These are phyloP conservation scores for Scolopax bukidnonensis DNA, from an alignment of 2,797 vertebrate genomes.

Conservation along the genomic window DNA sequence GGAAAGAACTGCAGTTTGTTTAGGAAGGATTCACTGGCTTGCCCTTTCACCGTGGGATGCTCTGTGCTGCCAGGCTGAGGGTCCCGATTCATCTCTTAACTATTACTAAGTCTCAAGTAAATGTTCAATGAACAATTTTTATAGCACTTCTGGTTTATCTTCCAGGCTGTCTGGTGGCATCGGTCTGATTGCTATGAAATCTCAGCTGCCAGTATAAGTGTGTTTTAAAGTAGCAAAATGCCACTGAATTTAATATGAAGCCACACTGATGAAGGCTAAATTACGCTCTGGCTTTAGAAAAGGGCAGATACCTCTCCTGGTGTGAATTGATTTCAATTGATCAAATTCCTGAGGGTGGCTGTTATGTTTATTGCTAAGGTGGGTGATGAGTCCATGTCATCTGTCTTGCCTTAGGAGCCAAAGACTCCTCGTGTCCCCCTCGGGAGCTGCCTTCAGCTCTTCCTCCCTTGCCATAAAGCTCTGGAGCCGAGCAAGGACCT, in stretches of 20 bases:
- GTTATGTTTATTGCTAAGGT: background rate
- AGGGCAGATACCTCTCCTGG: background rate
- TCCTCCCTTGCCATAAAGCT: background rate
- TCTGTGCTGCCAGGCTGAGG: background rate
- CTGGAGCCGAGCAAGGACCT: background rate
- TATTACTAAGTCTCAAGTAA: background rate
- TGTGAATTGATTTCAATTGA: background rate
- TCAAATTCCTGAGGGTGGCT: background rate
- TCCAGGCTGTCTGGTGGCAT: background rate
- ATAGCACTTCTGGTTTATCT: background rate
- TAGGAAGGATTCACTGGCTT: background rate
- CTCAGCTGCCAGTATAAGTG: background rate
- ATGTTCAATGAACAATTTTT: background rate
- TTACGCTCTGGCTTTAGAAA: background rate
- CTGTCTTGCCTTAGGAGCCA: slow-evolving; percentile 34
- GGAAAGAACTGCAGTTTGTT: background rate
- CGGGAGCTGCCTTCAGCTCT: background rate
- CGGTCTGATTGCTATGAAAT: background rate
- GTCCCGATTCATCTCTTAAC: background rate
- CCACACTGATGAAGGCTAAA: background rate
- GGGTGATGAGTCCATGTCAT: background rate
- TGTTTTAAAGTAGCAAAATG: background rate
- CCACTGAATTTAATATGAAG: background rate
- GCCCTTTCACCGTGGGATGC: background rate
- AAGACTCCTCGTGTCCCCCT: background rate